Conservation (phyloP, 2,113 vertebrate species). For the Potamarius usumacintae region DNA sequence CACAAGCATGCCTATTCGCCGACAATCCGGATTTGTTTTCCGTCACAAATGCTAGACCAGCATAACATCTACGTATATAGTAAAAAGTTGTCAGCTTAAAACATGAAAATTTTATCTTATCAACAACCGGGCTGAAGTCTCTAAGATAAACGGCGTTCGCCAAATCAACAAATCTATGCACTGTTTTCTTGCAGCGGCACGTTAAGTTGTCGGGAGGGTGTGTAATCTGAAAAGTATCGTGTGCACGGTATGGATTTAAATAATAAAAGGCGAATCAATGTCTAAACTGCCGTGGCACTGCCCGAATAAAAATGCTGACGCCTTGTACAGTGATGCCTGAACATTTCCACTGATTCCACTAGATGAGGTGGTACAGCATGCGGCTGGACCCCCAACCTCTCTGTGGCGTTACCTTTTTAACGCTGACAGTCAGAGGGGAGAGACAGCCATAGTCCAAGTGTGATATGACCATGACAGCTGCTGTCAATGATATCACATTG, state of each 20-base stretch:
- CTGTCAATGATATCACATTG: slow-evolving; percentile 52
- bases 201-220: neutral
- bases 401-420: slow-evolving; percentile 11
- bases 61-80: too few relatives aligned
- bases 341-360: slow-evolving; percentile 2
- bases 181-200: neutral
- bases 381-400: slow-evolving; percentile 4
- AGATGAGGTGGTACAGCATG: slow-evolving; percentile 7
- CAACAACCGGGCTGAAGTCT: neutral
- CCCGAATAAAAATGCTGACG: slow-evolving; percentile 25
- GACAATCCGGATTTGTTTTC: neutral
- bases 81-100: neutral
- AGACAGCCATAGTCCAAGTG: slow-evolving; percentile 43
- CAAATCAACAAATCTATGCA: neutral
- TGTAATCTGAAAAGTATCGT: neutral
- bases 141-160: neutral
- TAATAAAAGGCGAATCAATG: neutral
- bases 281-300: neutral
- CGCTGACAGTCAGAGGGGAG: slow-evolving; percentile 37
- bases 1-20: neutral
- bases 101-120: too few relatives aligned
- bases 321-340: slow-evolving; percentile 18
- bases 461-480: slow-evolving; percentile 57
- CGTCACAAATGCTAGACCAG: neutral
- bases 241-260: neutral